phyloP scores from a whole-genome alignment of 2,113 vertebrate genomes.

The Tapirus terrestris region DNA sequence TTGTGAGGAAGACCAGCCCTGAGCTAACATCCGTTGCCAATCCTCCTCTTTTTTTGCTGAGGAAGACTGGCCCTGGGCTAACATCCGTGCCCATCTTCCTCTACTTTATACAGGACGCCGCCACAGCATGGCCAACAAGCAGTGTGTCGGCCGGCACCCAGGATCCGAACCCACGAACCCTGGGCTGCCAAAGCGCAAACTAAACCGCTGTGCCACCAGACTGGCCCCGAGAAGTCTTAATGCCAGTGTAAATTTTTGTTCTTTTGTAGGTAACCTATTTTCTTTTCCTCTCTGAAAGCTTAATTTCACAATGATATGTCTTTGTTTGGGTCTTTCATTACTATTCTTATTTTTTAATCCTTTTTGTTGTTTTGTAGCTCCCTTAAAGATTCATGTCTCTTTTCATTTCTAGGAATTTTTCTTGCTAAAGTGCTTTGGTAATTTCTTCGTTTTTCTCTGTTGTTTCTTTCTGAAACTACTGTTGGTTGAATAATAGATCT shows the following conservation, averaged over 20 bases:
- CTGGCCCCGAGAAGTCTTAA: background rate
- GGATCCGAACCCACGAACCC: too few species aligned
- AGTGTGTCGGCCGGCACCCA: too few species aligned
- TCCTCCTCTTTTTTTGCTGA: too few species aligned
- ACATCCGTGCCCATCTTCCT: too few species aligned
- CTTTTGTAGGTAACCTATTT: background rate
- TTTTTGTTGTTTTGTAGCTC: background rate
- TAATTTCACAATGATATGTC: background rate
- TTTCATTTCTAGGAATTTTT: conserved; percentile 33
- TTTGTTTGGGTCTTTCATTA: background rate
- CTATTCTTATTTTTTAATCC: background rate
- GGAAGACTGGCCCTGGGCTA: too few species aligned
- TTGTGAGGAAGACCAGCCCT: too few species aligned
- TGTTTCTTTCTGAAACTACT: background rate
- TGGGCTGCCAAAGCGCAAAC: too few species aligned
- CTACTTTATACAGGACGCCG: too few species aligned
- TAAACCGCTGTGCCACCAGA: too few species aligned
- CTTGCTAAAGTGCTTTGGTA: background rate
- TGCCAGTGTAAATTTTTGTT: background rate
- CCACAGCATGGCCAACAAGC: too few species aligned
- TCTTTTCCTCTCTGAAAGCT: background rate
- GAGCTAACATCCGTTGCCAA: too few species aligned
- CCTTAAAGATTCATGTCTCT: background rate
- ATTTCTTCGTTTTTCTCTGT: background rate
- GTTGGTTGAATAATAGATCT: background rate